Evolutionary conservation across 2,797 vertebrate genomes (phyloP), one percentile per base, ranked within the genome.

Genomic region (Coregonus sp.): DNA sequence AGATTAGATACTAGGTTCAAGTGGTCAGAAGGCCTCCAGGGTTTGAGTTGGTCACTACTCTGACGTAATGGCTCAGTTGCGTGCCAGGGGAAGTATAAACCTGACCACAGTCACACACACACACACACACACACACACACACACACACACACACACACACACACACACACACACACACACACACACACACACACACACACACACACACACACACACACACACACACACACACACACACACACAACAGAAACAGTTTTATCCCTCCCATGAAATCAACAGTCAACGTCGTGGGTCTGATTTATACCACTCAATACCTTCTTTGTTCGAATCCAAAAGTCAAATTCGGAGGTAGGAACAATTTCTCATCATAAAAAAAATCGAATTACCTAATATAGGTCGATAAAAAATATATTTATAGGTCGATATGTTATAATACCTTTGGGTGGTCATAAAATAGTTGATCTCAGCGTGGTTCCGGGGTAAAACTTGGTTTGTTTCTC

Each of bases 111-210:
- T 61, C 1, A 25, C 59, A n/a, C 59, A 61, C 59, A 61, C 59
- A 61, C 59, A 61, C 59, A 61, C 59, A 61, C 59, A 61, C 59
- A 61, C 59, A 61, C 59, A 61, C 59, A 61, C 59, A 61, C 59
- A 61, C 59, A 61, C 59, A 61, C 59, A 61, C 59, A 61, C 59
- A 61, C 59, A 61, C 59, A 61, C 59, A 61, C 59, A 61, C 59
- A 61, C 59, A 61, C 59, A 61, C 59, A 61, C 59, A 61, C 59
- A 61, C 59, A 61, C 59, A 61, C 59, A 61, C 59, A 61, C 1
- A 61, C 59, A n/a, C 1, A 61, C 59, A n/a, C 1, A 61, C 59
- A n/a, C 1, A 61, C 59, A n/a, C 1, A 61, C 59, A n/a, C 1
- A 61, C 59, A n/a, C 1, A 61, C 59, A n/a, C 1, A 61, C 59